Conservation (phyloP, 53 echinoderm and acorn worm species). For the Antedon mediterranea region DNA sequence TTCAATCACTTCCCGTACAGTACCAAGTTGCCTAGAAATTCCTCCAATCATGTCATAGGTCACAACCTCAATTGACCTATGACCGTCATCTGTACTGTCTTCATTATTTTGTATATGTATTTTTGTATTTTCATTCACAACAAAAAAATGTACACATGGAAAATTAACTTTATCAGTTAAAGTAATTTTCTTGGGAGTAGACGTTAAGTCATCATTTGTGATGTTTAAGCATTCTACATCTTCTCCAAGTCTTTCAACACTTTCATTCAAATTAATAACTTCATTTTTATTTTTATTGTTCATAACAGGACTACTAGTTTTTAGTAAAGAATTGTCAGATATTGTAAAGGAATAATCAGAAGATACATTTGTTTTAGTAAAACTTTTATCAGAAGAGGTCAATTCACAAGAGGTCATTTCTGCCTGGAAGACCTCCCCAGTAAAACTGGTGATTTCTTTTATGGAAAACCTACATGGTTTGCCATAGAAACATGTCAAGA, state of each 20-base stretch:
- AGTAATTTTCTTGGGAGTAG: neutral
- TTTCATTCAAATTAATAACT: conserved; percentile 7
- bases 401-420: neutral
- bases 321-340: neutral
- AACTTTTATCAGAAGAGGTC: too few relatives aligned
- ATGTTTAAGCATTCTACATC: conserved; percentile 3
- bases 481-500: conserved; percentile 30
- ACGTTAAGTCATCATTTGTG: neutral
- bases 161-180: neutral
- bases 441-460: conserved; percentile 17
- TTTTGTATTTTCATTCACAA: neutral
- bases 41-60: conserved; percentile 85
- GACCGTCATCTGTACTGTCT: neutral
- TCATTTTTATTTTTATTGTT: conserved; percentile 22
- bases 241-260: neutral
- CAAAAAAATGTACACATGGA: neutral
- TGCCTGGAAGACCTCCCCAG: conserved; percentile 9
- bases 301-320: conserved; percentile 10
- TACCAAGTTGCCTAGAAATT: conserved; percentile 57
- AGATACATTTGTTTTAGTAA: neutral
- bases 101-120: neutral
- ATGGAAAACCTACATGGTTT: conserved; percentile 39
- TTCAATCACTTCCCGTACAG: conserved; percentile 58
- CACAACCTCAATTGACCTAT: conserved; percentile 4
- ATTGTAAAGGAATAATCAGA: neutral